phyloP scores from a whole-genome alignment of 2,113 vertebrate genomes.

The Callocephalon fimbriatum region DNA sequence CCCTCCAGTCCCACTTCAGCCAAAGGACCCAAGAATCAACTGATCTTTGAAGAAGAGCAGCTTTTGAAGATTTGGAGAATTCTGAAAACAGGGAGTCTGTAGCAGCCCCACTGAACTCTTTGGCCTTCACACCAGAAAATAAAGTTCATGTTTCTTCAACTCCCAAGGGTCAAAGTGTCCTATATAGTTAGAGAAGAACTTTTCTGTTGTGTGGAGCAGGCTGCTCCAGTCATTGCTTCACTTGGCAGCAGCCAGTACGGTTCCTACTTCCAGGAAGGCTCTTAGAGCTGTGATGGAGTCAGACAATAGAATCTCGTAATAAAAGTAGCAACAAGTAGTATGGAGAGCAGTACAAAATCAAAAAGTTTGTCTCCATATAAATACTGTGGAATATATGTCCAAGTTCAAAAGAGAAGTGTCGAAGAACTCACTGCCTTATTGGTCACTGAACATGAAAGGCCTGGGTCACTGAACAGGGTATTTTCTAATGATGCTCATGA shows the following conservation, averaged over 20 bases:
- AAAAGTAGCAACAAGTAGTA: not conserved
- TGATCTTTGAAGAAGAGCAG: not conserved
- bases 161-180: not conserved
- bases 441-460: not conserved
- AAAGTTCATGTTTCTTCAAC: not conserved
- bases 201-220: not conserved
- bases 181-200: not conserved
- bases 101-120: not conserved
- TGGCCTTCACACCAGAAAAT: not conserved
- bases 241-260: not conserved
- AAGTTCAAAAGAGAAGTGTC: not conserved
- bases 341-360: not conserved
- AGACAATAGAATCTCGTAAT: not conserved
- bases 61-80: not conserved
- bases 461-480: not conserved
- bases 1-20: not conserved
- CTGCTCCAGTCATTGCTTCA: not conserved
- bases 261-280: not conserved
- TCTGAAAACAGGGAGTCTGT: not conserved
- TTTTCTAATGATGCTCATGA: not conserved
- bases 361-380: not conserved
- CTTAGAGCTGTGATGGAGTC: not conserved
- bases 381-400: not conserved
- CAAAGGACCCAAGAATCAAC: not conserved
- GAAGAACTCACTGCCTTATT: not conserved